Evolutionary conservation across 2,797 vertebrate species (phyloP).

Genomic region (Poecilia wingei): DNA sequence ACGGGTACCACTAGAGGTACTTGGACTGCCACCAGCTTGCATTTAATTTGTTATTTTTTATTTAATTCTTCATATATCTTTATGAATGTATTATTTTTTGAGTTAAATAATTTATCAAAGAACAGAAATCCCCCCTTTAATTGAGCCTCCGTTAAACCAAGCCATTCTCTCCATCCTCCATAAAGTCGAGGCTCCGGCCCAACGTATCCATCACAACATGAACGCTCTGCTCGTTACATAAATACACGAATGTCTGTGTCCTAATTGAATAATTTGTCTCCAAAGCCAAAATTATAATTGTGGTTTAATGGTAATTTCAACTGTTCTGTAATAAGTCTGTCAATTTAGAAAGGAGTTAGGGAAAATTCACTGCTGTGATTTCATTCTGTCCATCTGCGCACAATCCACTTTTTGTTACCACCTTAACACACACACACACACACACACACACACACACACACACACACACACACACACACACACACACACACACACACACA

Average conservation of each 20-base stretch:
- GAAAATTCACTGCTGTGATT: constrained; percentile 51
- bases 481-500: constrained; percentile 41
- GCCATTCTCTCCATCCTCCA: constrained; percentile 21
- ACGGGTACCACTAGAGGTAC: no score
- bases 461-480: constrained; percentile 18
- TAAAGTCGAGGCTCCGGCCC: constrained; percentile 30
- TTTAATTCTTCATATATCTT: no score
- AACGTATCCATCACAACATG: constrained; percentile 24
- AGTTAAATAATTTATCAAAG: constrained; percentile 22
- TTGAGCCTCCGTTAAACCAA: constrained; percentile 13
- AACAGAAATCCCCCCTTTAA: constrained; percentile 17
- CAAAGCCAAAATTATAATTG: constrained; percentile 22
- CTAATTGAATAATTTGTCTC: constrained; percentile 13
- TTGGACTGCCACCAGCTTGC: background rate
- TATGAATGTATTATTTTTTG: background rate
- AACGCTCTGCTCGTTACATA: constrained; percentile 4
- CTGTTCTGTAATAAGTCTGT: constrained; percentile 17
- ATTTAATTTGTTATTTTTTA: background rate
- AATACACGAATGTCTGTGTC: constrained; percentile 11
- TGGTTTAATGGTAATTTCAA: constrained; percentile 15
- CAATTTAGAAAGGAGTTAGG: constrained; percentile 28
- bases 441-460: constrained; percentile 40
- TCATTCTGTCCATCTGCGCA: constrained; percentile 64
- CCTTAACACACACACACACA: constrained; percentile 43
- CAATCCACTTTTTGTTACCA: constrained; percentile 66